These are phyloP conservation scores for Caenorhabditis imperialis DNA, from an alignment of 2,888 invertebrate genomes.

Conservation along the genomic window DNA sequence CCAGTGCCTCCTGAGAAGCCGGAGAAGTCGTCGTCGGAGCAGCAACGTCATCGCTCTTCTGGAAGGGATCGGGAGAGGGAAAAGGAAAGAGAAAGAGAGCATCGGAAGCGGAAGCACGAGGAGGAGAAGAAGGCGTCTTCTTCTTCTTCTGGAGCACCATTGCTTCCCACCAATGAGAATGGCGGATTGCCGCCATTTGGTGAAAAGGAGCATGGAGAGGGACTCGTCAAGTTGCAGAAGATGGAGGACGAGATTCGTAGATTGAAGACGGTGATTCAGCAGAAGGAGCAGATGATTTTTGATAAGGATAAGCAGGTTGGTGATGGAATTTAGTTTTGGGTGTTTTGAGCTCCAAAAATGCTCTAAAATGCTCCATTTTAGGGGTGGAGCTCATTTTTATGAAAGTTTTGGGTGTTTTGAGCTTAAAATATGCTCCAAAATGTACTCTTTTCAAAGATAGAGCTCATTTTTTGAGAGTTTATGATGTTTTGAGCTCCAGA, in stretches of 20 bases:
- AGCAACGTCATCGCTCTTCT: conserved; percentile 2
- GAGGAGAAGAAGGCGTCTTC: conserved; percentile 12
- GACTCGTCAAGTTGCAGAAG: conserved; percentile 61
- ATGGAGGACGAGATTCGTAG: conserved; percentile 65
- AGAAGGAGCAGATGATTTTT: conserved; percentile 58
- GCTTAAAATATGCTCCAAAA: too few species aligned
- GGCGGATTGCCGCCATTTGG: conserved; percentile 34
- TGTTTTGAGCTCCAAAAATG: background rate
- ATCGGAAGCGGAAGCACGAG: conserved; percentile 26
- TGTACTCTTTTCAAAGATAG: too few species aligned
- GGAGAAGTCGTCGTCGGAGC: conserved; percentile 25
- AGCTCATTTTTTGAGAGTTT: too few species aligned
- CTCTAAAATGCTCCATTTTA: background rate
- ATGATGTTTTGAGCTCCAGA: too few species aligned
- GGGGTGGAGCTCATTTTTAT: background rate
- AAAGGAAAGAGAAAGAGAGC: too few species aligned
- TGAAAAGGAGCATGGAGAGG: conserved; percentile 32
- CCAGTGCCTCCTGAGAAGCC: conserved; percentile 46
- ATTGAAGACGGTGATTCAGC: conserved; percentile 46
- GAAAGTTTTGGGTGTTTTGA: too few species aligned
- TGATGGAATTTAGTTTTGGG: background rate
- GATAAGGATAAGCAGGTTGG: conserved; percentile 64
- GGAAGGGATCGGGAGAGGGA: too few species aligned
- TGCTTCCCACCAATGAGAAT: conserved; percentile 29
- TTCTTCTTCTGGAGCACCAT: conserved; percentile 3